Conservation (phyloP, 1,140 invertebrate species). For the Pemphigus obesinymphae region DNA sequence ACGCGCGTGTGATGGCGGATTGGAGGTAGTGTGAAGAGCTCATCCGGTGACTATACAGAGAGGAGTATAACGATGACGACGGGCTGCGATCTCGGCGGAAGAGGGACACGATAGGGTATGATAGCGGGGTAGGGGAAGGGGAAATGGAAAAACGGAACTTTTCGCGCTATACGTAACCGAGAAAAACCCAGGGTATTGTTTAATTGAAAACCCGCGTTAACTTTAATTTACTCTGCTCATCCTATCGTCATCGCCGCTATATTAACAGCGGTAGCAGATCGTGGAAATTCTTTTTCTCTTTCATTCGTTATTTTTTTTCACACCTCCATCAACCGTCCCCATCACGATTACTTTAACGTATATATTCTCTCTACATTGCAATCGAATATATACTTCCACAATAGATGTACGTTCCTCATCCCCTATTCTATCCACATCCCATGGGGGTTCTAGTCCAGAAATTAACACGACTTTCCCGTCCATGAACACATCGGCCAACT, state of each 20-base stretch:
- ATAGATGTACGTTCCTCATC: neutral
- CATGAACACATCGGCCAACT: neutral
- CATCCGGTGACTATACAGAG: neutral
- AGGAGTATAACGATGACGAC: neutral
- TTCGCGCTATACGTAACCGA: conserved; percentile 24
- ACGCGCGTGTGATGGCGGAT: neutral
- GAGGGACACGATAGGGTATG: too few relatives aligned
- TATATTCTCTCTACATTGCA: neutral
- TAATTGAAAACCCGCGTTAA: conserved; percentile 40
- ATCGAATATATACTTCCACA: neutral
- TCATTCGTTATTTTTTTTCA: neutral
- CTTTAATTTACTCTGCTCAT: conserved; percentile 37
- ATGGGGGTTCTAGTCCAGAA: neutral
- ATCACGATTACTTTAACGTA: neutral
- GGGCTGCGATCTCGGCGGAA: neutral
- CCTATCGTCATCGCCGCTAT: neutral
- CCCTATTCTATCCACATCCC: neutral
- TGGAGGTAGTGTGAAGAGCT: neutral
- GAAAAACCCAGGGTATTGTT: conserved; percentile 25
- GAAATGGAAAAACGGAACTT: conserved; percentile 22
- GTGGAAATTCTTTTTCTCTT: neutral
- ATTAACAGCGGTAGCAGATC: neutral
- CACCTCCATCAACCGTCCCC: neutral
- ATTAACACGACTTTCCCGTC: neutral
- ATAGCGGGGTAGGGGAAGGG: neutral